These are phyloP conservation scores for Palloptera scutellata DNA, from an alignment of 2,888 invertebrate species.

Conservation along the genomic window DNA sequence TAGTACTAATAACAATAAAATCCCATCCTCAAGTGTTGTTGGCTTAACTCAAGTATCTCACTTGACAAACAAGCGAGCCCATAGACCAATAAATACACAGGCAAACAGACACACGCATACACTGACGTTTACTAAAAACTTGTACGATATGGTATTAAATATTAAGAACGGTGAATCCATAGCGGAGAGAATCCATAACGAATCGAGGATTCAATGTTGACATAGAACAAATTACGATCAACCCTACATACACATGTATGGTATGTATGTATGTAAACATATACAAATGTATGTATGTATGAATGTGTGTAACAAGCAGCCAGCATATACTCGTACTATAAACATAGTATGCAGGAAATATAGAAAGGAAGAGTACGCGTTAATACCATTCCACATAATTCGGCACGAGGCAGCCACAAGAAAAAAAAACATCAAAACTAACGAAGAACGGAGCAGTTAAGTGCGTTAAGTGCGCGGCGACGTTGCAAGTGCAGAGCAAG, in stretches of 20 bases:
- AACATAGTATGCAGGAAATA: neutral
- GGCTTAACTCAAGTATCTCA: conserved; percentile 34
- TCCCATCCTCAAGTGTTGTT: conserved; percentile 39
- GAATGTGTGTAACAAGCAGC: neutral
- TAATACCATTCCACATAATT: conserved; percentile 27
- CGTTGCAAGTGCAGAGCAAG: conserved; percentile 38
- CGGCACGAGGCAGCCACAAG: conserved; percentile 25
- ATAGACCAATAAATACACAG: conserved; percentile 3
- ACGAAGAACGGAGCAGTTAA: conserved; percentile 17
- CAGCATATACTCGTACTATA: too few species aligned
- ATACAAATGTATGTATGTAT: too few species aligned
- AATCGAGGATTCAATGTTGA: conserved; percentile 35
- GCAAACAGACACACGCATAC: neutral
- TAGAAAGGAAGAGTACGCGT: conserved; percentile 3
- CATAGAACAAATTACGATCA: conserved; percentile 39
- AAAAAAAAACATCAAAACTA: conserved; percentile 8
- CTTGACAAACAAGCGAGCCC: conserved; percentile 23
- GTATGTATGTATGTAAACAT: neutral
- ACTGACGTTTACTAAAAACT: neutral
- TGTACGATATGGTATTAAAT: neutral
- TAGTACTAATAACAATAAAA: conserved; percentile 45
- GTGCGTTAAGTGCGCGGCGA: conserved; percentile 45
- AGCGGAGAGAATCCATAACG: neutral
- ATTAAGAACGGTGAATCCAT: neutral
- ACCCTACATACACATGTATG: conserved; percentile 13